Percentiles rank a stretch among this genome's conserved stretches.
These are phyloP conservation scores for Spinus olivaceus DNA, from an alignment of 2,797 vertebrate genomes.

Conservation along the genomic window DNA sequence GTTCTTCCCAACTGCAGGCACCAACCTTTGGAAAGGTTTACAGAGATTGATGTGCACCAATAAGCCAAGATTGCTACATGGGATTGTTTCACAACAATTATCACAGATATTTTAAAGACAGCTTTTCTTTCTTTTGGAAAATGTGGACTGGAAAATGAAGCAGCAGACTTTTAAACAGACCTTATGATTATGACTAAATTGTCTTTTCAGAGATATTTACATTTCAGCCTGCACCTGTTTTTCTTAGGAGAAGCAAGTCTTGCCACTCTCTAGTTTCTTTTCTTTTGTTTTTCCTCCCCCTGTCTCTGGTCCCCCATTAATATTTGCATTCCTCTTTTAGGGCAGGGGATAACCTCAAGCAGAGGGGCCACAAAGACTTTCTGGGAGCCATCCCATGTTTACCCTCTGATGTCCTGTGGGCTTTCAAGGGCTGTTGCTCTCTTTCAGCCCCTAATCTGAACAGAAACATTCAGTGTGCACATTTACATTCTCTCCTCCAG, in stretches of 20 bases:
- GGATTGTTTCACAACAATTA: conserved; percentile 7
- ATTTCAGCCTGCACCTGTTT: neutral
- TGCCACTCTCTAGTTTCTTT: neutral
- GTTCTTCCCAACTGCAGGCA: neutral
- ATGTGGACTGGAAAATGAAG: neutral
- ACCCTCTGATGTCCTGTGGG: neutral
- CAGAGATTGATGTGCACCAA: neutral
- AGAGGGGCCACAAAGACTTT: neutral
- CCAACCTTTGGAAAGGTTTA: neutral
- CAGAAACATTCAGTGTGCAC: neutral
- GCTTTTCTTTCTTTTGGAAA: neutral
- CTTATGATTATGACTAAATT: neutral
- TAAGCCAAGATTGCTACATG: neutral
- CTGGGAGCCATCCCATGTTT: neutral
- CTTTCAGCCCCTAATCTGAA: neutral
- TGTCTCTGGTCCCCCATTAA: neutral
- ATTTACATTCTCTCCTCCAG: neutral
- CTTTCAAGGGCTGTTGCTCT: neutral
- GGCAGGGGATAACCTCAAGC: neutral
- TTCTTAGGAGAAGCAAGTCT: neutral
- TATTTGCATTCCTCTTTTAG: neutral
- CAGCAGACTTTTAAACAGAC: neutral
- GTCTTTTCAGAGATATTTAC: neutral
- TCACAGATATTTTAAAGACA: neutral
- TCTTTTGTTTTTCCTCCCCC: accelerated